phyloP scores from a whole-genome alignment of 1,140 invertebrate genomes.

The Scaptomyza montana region DNA sequence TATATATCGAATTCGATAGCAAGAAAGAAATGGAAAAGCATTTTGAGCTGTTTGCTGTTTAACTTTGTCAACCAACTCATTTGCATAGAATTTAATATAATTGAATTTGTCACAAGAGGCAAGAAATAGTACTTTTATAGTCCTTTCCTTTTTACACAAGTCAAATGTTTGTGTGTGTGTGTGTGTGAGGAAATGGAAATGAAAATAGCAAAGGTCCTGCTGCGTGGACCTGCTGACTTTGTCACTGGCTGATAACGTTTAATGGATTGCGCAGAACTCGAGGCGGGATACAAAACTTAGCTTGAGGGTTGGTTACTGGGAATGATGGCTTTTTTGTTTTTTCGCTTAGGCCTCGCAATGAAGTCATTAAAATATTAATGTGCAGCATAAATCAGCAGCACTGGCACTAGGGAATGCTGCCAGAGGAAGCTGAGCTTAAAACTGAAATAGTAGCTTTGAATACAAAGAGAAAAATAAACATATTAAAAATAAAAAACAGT shows the following conservation, averaged over 20 bases:
- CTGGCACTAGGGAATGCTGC: neutral
- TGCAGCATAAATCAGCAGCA: constrained; percentile 71
- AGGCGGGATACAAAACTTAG: constrained; percentile 25
- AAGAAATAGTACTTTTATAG: constrained; percentile 32
- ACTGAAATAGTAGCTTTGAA: neutral
- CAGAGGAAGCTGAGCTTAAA: neutral
- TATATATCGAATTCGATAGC: constrained; percentile 1
- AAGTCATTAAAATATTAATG: constrained; percentile 83
- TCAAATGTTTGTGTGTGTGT: constrained; percentile 72
- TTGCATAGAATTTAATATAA: constrained; percentile 76
- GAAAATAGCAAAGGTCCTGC: constrained; percentile 12
- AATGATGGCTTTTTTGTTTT: constrained; percentile 46
- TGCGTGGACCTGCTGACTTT: constrained; percentile 52
- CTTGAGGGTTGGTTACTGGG: constrained; percentile 22
- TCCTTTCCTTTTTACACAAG: constrained; percentile 38
- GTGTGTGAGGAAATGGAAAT: constrained; percentile 40
- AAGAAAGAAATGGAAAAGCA: constrained; percentile 53
- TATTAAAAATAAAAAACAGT: too few relatives aligned
- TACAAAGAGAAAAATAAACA: neutral
- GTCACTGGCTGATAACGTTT: constrained; percentile 76
- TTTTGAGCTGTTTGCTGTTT: constrained; percentile 53
- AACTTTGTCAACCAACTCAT: constrained; percentile 67
- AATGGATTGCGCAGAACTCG: constrained; percentile 68
- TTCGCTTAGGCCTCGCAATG: constrained; percentile 62
- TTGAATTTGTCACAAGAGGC: constrained; percentile 65